Base-by-base conservation (phyloP, 92 coral and sea anemone genomes). In the Zoanthus sansibaricus region DNA sequence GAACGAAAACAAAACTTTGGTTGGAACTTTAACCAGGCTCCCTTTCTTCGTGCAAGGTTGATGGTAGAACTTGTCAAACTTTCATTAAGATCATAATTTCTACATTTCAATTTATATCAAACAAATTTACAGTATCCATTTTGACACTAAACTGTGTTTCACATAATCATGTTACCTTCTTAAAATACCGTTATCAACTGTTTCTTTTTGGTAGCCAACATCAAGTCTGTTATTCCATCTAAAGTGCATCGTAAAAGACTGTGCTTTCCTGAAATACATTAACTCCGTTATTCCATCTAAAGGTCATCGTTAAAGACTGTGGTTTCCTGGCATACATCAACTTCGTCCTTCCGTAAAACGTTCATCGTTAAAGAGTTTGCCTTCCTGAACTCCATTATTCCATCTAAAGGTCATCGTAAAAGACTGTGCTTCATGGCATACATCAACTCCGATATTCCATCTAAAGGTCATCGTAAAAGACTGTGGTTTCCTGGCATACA, bases 61-160 rank as follows among this genome's bases (percentile, higher is more conserved):
- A 67, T 67, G 72, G 72, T 67, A 67, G 72, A 67, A 67, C 45
- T 67, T 33, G 11, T 67, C 72, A 9, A 67, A 30, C 72, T 20
- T 67, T 32, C 72, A 67, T 25, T 32, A 42, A 67, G 33, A n/a
- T 67, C 72, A 67, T 67, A 67, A 67, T 12, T 20, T 30, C 72
- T 67, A 42, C 3, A 62, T 21, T 16, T 62, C 8, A 62, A 62
- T 62, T 62, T 62, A 1, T 62, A 62, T 62, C 15, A 62, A 18
- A 62, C 70, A n/a, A 62, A 62, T 14, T 21, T 62, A 62, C n/a
- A 21, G 25, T 12, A 15, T 62, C 25, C 7, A 62, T 62, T 18
- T 62, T 62, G 70, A 62, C 21, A 62, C 5, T 62, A 62, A 62
- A 62, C n/a, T 62, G 15, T 62, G 5, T 62, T 17, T n/a, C 70